These are phyloP conservation scores for Dendronephthya gigantea DNA, from an alignment of 64 coral and sea anemone species.

Conservation along the genomic window DNA sequence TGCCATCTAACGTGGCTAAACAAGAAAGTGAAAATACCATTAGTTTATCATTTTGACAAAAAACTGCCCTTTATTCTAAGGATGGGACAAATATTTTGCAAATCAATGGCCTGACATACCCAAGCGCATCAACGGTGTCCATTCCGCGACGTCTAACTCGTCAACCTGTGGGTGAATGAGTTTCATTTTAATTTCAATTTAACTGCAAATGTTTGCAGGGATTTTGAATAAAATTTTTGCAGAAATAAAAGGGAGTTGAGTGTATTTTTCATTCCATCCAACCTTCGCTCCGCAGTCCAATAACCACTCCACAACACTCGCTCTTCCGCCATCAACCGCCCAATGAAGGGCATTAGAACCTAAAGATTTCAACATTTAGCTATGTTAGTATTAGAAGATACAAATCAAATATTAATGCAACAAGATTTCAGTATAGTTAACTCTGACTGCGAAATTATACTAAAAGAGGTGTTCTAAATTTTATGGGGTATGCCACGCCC, in stretches of 20 bases:
- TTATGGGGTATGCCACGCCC: background rate
- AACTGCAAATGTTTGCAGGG: background rate
- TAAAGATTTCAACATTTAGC: too few species aligned
- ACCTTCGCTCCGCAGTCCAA: constrained; percentile 48
- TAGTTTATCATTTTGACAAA: background rate
- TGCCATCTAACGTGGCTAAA: background rate
- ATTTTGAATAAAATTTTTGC: too few species aligned
- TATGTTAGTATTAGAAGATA: too few species aligned
- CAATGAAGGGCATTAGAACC: constrained; percentile 54
- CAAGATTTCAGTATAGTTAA: too few species aligned
- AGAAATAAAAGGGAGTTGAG: too few species aligned
- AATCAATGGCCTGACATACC: constrained; percentile 4
- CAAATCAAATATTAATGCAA: too few species aligned
- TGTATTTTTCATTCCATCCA: background rate
- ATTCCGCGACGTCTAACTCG: constrained; percentile 43
- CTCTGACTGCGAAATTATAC: background rate
- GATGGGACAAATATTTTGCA: background rate
- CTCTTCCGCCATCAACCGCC: constrained; percentile 53
- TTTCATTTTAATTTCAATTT: too few species aligned
- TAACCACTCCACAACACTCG: constrained; percentile 43
- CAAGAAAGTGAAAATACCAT: background rate
- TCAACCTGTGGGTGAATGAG: constrained; percentile 49
- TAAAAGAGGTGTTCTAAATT: background rate
- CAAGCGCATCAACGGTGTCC: constrained; percentile 50
- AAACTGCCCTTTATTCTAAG: too few species aligned